Base-by-base conservation (phyloP, 1,140 invertebrate genomes). In the Bombyx mandarina region DNA sequence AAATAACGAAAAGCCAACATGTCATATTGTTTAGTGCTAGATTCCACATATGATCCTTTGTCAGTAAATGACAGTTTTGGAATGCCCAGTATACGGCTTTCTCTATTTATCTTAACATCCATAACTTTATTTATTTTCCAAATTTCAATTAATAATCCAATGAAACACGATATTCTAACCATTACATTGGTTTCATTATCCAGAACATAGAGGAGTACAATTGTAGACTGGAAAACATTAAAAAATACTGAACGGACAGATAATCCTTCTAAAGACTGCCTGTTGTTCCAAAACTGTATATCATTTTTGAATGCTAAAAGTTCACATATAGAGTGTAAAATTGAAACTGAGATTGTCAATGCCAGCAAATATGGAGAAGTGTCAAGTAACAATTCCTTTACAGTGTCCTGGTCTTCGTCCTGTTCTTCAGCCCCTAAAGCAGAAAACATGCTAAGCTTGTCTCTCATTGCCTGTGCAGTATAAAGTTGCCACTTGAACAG, bases 221-320 rank as follows among this genome's bases (percentile, higher is more conserved):
- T 93, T 1, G 98, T 75, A 0, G 97, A 97, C 79, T 99, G 98
- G 81, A 99, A 98, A 0, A 99, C 97, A 75, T 98, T 98, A 86
- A 99, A 99, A 83, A 99, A 98, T n/a, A 99, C 97, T 0, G 97
- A 98, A 61, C 98, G 92, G 8, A 99, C 98, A 0, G 98, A 99
- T 7, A 99, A 88, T 49, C 98, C 98, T 90, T 99, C 98, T 43
- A 99, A 88, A 6, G 97, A 98, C 81, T 99, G 97, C 45, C 98
- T 91, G 73, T 98, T 98, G 63, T 98, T 97, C 99, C 99, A 99
- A 80, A 99, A 99, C 88, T 99, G 98, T 75, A 99, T 99, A 88
- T 99, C 98, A 90, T 99, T 99, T 90, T 99, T 99, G 84, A 99
- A 99, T 54, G 99, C 98, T 43, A 99, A 89, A 70, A 99, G 93